Evolutionary conservation across 2,797 vertebrate species (phyloP), one percentile per base, ranked within the genome.

Genomic region (Anomalospiza imberbis): DNA sequence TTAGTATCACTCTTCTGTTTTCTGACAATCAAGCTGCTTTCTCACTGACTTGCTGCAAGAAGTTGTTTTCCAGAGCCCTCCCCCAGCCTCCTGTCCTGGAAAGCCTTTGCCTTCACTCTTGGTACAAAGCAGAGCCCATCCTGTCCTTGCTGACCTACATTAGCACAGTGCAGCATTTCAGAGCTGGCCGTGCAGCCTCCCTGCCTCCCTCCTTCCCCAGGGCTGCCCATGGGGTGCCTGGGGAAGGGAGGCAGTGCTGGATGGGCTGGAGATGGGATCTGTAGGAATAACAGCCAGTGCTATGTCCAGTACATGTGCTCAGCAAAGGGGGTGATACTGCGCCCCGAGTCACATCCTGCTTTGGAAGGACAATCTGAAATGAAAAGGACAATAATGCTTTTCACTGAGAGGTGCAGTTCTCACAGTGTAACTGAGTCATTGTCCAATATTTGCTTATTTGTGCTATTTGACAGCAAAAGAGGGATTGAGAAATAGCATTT

Each of bases 111-210:
- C 44, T 79, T 74, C 13, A 1, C 24, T 79, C 61, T 32, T 36
- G 61, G 40, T 91, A 53, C 53, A 51, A 51, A 95, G 87, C 34
- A 22, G 55, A 73, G 79, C 29, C 62, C 28, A 2, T 58, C 81
- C 42, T 67, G 74, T 54, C 45, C 72, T 71, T 61, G 28, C 77
- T 94, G 89, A 91, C 77, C 94, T 93, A 73, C 67, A 50, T 94
- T 91, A 76, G 32, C 74, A 18, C 26, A 17, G 66, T 13, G 54
- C 61, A 57, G 92, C 10, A 0, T 8, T 61, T 53, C 28, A 12
- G 26, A 14, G 93, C 80, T 36, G 53, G 28, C 5, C 0, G 4
- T 14, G 62, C n/a, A 8, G 85, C 80, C 79, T 51, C 55, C 54
- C 50, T 65, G 54, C 86, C 68, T 88, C 57, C 32, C 17, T 34